Percentiles rank a stretch among this genome's conserved stretches.
Conservation (phyloP, 2,888 invertebrate genomes). For the Drosophila pseudotakahashii region DNA sequence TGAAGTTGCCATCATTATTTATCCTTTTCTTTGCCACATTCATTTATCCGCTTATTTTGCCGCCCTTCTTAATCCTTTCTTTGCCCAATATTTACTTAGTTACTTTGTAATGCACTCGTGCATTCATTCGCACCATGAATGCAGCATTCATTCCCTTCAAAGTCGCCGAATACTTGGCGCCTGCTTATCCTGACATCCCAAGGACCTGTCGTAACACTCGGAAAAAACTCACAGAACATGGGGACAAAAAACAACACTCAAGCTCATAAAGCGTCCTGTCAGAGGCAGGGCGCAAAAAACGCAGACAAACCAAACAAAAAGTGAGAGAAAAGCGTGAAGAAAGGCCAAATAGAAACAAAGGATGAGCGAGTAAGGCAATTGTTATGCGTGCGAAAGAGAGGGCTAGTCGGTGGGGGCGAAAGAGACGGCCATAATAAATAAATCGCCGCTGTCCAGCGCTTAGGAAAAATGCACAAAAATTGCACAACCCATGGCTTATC, state of each 20-base stretch:
- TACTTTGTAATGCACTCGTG: slow-evolving; percentile 24
- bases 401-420: neutral
- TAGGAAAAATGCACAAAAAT: neutral
- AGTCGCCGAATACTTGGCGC: slow-evolving; percentile 35
- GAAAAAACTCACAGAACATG: slow-evolving; percentile 4
- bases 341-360: slow-evolving; percentile 32
- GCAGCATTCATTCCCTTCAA: slow-evolving; percentile 30
- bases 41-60: neutral
- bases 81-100: slow-evolving; percentile 16
- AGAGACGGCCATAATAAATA: neutral
- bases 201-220: slow-evolving; percentile 41
- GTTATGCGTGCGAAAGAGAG: slow-evolving; percentile 18
- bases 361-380: slow-evolving; percentile 37
- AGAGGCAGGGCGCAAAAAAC: slow-evolving; percentile 31
- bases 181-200: slow-evolving; percentile 38
- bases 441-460: slow-evolving; percentile 10
- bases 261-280: slow-evolving; percentile 43
- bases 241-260: slow-evolving; percentile 35
- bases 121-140: slow-evolving; percentile 25
- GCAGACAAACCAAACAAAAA: slow-evolving; percentile 13
- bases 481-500: neutral
- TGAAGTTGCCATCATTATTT: neutral
- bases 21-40: neutral
- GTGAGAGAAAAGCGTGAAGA: slow-evolving; percentile 6
- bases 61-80: neutral